phyloP scores from a whole-genome alignment of 2,113 vertebrate genomes.

The Pongo pygmaeus region DNA sequence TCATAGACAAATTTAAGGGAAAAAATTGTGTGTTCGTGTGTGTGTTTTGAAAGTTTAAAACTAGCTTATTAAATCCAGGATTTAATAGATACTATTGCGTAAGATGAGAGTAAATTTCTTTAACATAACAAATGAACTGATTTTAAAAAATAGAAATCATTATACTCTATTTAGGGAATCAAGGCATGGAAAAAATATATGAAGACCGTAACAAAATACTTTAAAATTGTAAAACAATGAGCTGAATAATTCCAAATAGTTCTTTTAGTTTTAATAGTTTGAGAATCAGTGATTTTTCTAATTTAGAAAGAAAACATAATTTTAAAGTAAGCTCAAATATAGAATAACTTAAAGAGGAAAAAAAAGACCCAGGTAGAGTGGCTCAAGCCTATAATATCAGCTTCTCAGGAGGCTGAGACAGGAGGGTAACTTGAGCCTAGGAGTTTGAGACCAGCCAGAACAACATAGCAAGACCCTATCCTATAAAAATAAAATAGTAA shows the following conservation, averaged over 20 bases:
- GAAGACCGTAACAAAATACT: not conserved
- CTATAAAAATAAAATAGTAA: too few relatives aligned
- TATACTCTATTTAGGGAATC: accelerated
- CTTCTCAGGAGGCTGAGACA: too few relatives aligned
- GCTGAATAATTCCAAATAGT: conserved; percentile 26
- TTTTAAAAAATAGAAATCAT: not conserved
- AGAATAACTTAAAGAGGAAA: not conserved
- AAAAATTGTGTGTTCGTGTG: not conserved
- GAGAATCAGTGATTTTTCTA: not conserved
- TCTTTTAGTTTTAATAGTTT: conserved; percentile 50
- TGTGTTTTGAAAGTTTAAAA: not conserved
- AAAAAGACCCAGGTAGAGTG: too few relatives aligned
- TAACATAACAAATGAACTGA: not conserved
- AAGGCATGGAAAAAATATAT: not conserved
- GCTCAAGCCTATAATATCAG: too few relatives aligned
- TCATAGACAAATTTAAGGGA: too few relatives aligned
- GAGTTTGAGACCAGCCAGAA: too few relatives aligned
- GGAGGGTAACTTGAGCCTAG: too few relatives aligned
- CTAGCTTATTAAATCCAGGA: not conserved
- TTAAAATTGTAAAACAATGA: not conserved
- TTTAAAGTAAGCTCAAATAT: not conserved
- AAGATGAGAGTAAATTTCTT: not conserved
- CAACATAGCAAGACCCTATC: too few relatives aligned
- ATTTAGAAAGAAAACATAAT: not conserved
- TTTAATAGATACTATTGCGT: not conserved